Evolutionary conservation across 2,888 invertebrate genomes (phyloP).

Genomic region (Eubasilissa splendida): DNA sequence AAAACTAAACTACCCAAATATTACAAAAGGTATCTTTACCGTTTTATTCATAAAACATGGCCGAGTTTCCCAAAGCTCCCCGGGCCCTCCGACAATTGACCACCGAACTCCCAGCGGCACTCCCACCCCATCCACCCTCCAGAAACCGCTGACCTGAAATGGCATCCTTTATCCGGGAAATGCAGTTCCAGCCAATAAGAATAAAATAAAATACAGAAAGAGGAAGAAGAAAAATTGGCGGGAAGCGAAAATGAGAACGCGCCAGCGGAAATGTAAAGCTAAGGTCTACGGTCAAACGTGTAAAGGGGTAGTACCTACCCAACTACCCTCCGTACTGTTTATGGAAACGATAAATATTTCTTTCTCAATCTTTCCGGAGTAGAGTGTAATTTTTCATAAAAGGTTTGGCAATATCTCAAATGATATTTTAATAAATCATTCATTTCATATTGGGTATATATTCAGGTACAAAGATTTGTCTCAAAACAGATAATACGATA

Average conservation of each 20-base stretch:
- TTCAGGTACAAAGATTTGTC: too few species aligned
- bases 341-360: too few species aligned
- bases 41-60: constrained; percentile 23
- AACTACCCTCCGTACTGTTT: too few species aligned
- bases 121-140: background rate
- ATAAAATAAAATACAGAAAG: constrained; percentile 30
- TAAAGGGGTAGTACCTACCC: too few species aligned
- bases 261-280: constrained; percentile 17
- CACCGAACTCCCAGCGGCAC: background rate
- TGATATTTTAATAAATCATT: too few species aligned
- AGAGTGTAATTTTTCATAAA: too few species aligned
- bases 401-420: too few species aligned
- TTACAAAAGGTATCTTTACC: background rate
- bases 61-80: background rate
- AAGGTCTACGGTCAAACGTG: too few species aligned
- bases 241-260: constrained; percentile 23
- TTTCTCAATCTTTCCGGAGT: too few species aligned
- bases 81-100: background rate
- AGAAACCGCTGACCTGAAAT: constrained; percentile 43
- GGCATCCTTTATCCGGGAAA: constrained; percentile 39
- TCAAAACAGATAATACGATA: too few species aligned
- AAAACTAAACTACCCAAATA: background rate
- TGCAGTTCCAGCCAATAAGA: constrained; percentile 40
- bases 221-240: constrained; percentile 28
- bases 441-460: too few species aligned